These are phyloP conservation scores for Scolopax rusticola DNA, from an alignment of 2,797 vertebrate genomes.

Conservation along the genomic window DNA sequence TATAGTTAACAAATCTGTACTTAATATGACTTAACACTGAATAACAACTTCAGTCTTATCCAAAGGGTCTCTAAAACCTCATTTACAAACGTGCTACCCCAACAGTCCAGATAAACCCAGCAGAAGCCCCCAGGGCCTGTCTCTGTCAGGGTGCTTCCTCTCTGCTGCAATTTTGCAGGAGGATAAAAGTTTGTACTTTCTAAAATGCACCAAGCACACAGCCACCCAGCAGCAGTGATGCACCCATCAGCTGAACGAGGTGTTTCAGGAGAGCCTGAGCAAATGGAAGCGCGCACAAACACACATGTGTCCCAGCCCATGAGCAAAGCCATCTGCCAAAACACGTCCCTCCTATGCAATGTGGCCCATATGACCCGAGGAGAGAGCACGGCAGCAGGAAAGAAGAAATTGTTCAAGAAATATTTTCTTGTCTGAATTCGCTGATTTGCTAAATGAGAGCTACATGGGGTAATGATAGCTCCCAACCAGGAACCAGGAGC, in stretches of 20 bases:
- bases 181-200: background rate
- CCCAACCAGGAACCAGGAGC: background rate
- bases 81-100: background rate
- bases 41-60: fast-evolving
- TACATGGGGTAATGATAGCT: background rate
- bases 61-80: background rate
- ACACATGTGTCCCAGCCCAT: background rate
- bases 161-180: background rate
- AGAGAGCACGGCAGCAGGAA: background rate
- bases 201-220: fast-evolving
- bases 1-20: fast-evolving
- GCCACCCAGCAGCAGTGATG: background rate
- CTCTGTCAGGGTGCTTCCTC: background rate
- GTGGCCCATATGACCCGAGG: background rate
- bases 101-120: fast-evolving
- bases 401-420: background rate
- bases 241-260: background rate
- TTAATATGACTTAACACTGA: fast-evolving
- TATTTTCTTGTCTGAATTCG: background rate
- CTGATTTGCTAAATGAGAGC: background rate
- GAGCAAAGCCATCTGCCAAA: background rate
- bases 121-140: background rate
- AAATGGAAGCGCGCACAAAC: no score
- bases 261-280: fast-evolving
- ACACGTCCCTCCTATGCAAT: no score